Base-by-base conservation (phyloP, 2,888 invertebrate genomes). In the Vannuccia rotundouncinata region DNA sequence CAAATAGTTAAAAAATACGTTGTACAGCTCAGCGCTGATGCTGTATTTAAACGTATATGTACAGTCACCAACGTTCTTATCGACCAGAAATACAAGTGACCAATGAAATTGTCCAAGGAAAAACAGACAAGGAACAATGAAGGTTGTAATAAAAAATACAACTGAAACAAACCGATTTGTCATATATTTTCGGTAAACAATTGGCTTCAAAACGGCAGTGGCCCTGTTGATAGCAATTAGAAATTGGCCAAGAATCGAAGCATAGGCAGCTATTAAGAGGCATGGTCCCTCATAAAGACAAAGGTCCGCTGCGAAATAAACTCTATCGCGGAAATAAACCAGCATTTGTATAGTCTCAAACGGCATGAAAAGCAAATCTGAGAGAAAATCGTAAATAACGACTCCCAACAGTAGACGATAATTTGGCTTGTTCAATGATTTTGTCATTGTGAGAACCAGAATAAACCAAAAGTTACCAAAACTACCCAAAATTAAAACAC, bases 361-460 rank as follows among this genome's bases (percentile, higher is more conserved):
- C 10, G 66, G 66, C 25, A 66, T 66, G 22, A 66, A 66, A 27
- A 66, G 13, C 2, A 66, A 66, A 66, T 66, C 25, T 13, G 25
- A 17, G 2, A 66, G 5, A 17, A 66, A n/a, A 22, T 66, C 66
- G 25, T 22, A 22, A 66, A 66, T 22, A 66, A 66, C 66, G 22
- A 66, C 66, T n/a, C 66, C 66, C 66, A 66, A 22, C 25, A 66
- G 25, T 22, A 66, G 66, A n/a, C 66, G 66, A 66, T 66, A 66
- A 27, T 66, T 66, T 5, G 66, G 66, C 66, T 66, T 66, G 5
- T 22, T 5, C 66, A 66, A 22, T 22, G 66, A 66, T 66, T 66
- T 66, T 5, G 66, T n/a, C 66, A 66, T 5, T 66, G 66, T 13
- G 25, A 66, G 66, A 13, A 66, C 22, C 66, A 22, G 17, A 13